phyloP scores from a whole-genome alignment of 2,797 vertebrate genomes.

The Sphenodon punctatus region DNA sequence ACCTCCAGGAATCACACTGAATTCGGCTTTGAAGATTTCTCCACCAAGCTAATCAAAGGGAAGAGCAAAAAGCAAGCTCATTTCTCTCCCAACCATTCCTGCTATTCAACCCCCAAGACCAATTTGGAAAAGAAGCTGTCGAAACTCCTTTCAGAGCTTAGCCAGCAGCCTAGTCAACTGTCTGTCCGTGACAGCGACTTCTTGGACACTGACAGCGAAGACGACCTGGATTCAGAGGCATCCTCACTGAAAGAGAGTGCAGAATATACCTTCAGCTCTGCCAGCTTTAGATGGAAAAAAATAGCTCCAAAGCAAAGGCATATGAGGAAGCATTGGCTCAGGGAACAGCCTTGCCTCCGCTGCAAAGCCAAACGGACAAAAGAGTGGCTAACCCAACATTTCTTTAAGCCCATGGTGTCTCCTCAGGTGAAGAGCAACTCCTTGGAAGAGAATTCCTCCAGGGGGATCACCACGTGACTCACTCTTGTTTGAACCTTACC shows the following conservation, averaged over 20 bases:
- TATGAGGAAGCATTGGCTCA: background rate
- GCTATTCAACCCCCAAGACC: too few relatives aligned
- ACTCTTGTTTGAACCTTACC: conserved; percentile 14
- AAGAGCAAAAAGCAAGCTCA: background rate
- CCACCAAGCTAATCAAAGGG: background rate
- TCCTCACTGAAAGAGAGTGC: conserved; percentile 54
- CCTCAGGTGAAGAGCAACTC: background rate
- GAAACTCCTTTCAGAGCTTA: background rate
- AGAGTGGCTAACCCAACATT: conserved; percentile 59
- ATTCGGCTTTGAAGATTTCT: background rate
- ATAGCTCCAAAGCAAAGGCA: background rate
- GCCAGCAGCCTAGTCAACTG: background rate
- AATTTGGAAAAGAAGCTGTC: conserved; percentile 32
- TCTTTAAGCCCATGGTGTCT: background rate
- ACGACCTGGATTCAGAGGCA: background rate
- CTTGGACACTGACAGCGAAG: background rate
- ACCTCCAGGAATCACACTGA: background rate
- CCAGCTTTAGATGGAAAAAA: background rate
- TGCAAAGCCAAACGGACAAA: conserved; percentile 63
- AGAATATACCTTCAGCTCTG: background rate
- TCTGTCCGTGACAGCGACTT: conserved; percentile 30
- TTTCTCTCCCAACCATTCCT: background rate
- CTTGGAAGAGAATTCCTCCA: background rate
- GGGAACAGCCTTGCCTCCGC: conserved; percentile 33
- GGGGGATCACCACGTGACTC: background rate